Conservation (phyloP, 2,888 invertebrate species). For the Agrochola lychnidis region DNA sequence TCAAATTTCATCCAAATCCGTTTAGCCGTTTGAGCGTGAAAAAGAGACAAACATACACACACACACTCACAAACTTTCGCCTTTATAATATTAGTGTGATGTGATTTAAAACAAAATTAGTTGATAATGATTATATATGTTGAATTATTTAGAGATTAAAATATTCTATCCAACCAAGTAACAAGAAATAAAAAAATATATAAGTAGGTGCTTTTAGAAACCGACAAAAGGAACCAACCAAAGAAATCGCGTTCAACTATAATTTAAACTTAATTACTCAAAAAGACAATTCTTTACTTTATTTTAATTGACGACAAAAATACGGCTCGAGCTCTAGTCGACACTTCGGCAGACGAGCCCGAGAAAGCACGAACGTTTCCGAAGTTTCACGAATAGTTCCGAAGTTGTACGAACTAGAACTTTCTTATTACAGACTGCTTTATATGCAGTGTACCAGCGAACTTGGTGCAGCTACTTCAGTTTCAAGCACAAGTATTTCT, state of each 20-base stretch:
- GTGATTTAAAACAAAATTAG: background rate
- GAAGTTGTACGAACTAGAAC: constrained; percentile 41
- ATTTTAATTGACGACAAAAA: constrained; percentile 24
- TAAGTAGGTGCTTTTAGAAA: background rate
- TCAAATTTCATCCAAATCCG: too few species aligned
- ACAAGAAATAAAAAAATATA: background rate
- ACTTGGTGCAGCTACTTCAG: constrained; percentile 37
- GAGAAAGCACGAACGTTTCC: constrained; percentile 32
- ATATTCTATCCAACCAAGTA: background rate
- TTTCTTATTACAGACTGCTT: constrained; percentile 60
- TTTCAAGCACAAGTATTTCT: constrained; percentile 29
- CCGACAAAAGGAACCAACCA: background rate
- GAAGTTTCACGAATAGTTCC: constrained; percentile 46
- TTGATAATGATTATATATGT: background rate
- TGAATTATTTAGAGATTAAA: background rate
- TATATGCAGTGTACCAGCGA: constrained; percentile 47
- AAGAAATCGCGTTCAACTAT: background rate
- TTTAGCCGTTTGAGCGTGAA: too few species aligned
- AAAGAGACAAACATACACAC: too few species aligned
- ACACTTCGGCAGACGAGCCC: background rate
- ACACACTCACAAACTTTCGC: too few species aligned
- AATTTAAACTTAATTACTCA: constrained; percentile 27
- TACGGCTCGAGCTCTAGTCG: background rate
- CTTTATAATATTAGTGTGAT: too few species aligned
- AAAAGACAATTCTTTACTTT: constrained; percentile 23